Conservation (phyloP, 2,797 vertebrate genomes). For the Chaetodon trifasciatus region DNA sequence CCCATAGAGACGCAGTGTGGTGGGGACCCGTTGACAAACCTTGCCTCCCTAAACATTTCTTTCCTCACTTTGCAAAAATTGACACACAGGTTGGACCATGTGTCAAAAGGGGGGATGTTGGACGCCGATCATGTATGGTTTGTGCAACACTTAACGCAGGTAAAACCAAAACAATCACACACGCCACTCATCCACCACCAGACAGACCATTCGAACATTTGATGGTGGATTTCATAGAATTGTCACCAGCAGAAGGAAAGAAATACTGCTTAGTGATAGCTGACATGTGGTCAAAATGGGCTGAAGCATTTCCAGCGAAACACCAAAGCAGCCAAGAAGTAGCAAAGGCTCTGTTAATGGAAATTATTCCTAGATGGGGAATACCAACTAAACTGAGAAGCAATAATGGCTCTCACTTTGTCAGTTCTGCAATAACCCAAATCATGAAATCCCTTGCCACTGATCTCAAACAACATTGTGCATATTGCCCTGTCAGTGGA, state of each 20-base stretch:
- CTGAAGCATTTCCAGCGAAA: not conserved
- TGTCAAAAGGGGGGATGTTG: constrained; percentile 18
- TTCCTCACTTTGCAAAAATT: constrained; percentile 7
- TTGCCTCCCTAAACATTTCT: not conserved
- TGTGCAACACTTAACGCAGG: not conserved
- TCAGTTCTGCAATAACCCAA: not conserved
- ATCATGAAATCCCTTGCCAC: not conserved
- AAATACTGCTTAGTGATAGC: constrained; percentile 12
- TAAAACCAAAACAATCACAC: not conserved
- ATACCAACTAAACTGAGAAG: not conserved
- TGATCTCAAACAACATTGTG: constrained; percentile 8
- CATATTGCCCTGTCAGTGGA: constrained; percentile 2
- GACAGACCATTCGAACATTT: constrained; percentile 1
- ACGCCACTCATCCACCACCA: not conserved
- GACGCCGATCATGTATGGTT: not conserved
- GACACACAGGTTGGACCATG: constrained; percentile 14
- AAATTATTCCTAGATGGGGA: constrained; percentile 16
- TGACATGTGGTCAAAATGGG: constrained; percentile 11
- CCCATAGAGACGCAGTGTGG: not conserved
- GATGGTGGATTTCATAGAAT: constrained; percentile 24
- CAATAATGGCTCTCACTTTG: constrained; percentile 10
- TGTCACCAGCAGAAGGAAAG: not conserved
- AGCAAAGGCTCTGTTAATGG: not conserved
- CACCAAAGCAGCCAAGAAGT: not conserved
- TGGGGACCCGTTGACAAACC: not conserved